These are phyloP conservation scores for Cataglyphis altisquamis DNA, from an alignment of 2,888 invertebrate genomes.

Conservation along the genomic window DNA sequence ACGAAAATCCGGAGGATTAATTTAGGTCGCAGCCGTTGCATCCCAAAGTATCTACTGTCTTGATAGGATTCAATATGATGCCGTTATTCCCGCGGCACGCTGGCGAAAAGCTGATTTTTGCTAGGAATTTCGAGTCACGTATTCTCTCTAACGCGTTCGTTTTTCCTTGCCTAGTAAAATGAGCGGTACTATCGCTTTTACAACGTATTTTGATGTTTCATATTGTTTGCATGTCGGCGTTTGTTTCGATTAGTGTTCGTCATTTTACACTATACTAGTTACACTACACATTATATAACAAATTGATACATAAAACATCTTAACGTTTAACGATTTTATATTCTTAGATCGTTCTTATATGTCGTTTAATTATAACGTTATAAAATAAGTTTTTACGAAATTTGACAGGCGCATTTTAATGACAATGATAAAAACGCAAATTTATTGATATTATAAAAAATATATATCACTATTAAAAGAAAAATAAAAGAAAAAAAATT, in stretches of 20 bases:
- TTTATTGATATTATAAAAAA: neutral
- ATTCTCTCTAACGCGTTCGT: constrained; percentile 17
- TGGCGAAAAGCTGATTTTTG: constrained; percentile 33
- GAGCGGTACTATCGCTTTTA: neutral
- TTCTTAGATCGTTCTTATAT: neutral
- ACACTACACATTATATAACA: neutral
- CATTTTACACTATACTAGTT: neutral
- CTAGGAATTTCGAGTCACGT: constrained; percentile 41
- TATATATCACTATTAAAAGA: neutral
- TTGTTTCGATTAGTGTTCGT: neutral
- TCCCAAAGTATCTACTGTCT: constrained; percentile 48
- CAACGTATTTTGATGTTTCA: neutral
- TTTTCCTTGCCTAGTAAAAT: constrained; percentile 5
- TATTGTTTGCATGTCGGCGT: neutral
- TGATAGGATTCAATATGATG: constrained; percentile 49
- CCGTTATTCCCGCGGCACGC: constrained; percentile 17
- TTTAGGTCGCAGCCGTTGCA: constrained; percentile 39
- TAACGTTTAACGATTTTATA: neutral
- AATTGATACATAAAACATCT: neutral
- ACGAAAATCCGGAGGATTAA: constrained; percentile 36
- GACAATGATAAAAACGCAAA: neutral
- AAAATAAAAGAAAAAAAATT: neutral
- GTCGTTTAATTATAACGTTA: neutral
- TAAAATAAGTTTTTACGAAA: neutral
- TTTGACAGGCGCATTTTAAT: neutral